phyloP scores from a whole-genome alignment of 2,888 invertebrate genomes.

The Xestia c-nigrum region DNA sequence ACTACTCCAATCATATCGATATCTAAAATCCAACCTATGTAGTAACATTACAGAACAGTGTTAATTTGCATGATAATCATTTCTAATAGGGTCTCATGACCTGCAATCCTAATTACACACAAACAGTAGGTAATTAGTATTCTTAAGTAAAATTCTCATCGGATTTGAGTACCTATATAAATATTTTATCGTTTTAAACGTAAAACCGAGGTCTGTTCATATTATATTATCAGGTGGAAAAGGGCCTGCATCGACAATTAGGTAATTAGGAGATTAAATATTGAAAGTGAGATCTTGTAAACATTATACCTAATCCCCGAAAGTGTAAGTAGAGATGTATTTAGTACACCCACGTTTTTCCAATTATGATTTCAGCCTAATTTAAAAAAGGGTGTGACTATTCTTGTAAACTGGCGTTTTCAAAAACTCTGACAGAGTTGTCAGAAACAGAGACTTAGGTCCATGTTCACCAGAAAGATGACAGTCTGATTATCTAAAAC shows the following conservation, averaged over 20 bases:
- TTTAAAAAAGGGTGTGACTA: background rate
- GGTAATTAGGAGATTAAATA: conserved; percentile 29
- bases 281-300: conserved; percentile 4
- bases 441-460: no score
- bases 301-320: background rate
- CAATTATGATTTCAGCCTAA: background rate
- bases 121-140: conserved; percentile 57
- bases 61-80: conserved; percentile 67
- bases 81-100: conserved; percentile 49
- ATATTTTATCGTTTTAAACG: conserved; percentile 33
- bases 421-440: no score
- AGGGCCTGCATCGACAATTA: conserved; percentile 16
- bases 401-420: background rate
- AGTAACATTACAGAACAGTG: conserved; percentile 26
- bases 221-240: conserved; percentile 14
- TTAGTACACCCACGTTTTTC: background rate
- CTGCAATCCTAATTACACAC: conserved; percentile 59
- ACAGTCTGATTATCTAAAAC: no score
- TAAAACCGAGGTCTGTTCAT: conserved; percentile 8
- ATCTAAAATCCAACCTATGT: conserved; percentile 6
- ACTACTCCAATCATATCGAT: conserved; percentile 13
- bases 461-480: no score
- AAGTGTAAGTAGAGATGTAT: background rate
- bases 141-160: conserved; percentile 49
- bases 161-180: conserved; percentile 31